Evolutionary conservation across 1,140 invertebrate genomes (phyloP).

Genomic region (Orchestia grillus): DNA sequence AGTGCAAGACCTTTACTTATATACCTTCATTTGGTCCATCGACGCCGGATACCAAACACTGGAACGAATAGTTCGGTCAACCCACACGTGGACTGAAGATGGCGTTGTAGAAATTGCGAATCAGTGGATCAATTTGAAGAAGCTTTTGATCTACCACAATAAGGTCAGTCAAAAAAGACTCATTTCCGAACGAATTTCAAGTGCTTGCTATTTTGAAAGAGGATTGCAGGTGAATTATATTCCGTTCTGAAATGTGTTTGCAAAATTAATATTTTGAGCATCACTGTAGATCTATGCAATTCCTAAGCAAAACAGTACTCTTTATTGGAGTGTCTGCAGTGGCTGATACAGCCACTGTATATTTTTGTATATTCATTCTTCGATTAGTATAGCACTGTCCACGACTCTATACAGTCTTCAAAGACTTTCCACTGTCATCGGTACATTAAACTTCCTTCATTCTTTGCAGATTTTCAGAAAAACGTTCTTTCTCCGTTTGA

Average conservation of each 20-base stretch:
- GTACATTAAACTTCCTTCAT: background rate
- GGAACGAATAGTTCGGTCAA: background rate
- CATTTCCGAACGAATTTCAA: background rate
- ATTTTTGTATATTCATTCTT: background rate
- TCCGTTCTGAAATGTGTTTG: background rate
- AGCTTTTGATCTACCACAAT: conserved; percentile 30
- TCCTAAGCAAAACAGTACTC: background rate
- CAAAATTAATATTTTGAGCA: background rate
- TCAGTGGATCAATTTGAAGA: conserved; percentile 22
- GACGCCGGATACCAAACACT: conserved; percentile 19
- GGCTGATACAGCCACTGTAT: background rate
- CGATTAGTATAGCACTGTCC: background rate
- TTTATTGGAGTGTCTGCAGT: background rate
- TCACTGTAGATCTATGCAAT: background rate
- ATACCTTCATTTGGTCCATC: conserved; percentile 34
- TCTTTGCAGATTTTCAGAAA: conserved; percentile 34
- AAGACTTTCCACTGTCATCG: background rate
- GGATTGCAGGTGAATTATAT: background rate
- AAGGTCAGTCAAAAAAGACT: background rate
- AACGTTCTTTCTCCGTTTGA: background rate
- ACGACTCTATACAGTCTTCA: background rate
- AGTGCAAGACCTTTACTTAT: background rate
- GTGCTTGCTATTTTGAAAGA: background rate
- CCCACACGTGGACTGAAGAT: background rate
- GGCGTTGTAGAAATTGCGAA: background rate